Conservation (phyloP, 2,888 invertebrate genomes). For the Campaea margaritaria region DNA sequence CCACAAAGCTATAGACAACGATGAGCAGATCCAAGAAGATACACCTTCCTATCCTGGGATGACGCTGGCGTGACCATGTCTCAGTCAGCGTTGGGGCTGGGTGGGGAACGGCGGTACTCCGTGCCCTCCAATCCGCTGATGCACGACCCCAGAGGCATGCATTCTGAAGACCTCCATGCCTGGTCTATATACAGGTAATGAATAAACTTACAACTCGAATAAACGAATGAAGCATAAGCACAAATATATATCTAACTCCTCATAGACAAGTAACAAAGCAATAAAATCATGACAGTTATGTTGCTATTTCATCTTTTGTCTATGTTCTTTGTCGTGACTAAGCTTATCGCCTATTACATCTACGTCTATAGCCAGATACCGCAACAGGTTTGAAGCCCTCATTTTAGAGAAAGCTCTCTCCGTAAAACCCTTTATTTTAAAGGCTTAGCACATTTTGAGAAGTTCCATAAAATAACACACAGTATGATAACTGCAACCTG, state of each 20-base stretch:
- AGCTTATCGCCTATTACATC: slow-evolving; percentile 11
- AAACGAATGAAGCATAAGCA: too few species aligned
- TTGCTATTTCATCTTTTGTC: slow-evolving; percentile 23
- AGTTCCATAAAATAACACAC: too few species aligned
- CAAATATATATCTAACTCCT: too few species aligned
- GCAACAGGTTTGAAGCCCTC: slow-evolving; percentile 24
- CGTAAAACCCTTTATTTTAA: background rate
- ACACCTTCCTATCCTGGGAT: slow-evolving; percentile 22
- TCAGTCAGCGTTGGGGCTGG: slow-evolving; percentile 78
- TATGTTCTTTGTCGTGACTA: slow-evolving; percentile 17
- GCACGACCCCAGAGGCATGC: slow-evolving; percentile 90
- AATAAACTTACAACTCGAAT: background rate
- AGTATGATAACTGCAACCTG: too few species aligned
- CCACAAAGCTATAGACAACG: slow-evolving; percentile 7
- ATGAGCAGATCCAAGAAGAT: slow-evolving; percentile 21
- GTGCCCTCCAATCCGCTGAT: slow-evolving; percentile 92
- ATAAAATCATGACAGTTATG: slow-evolving; percentile 1
- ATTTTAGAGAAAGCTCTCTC: slow-evolving; percentile 23
- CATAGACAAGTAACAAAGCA: too few species aligned
- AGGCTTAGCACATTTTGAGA: too few species aligned
- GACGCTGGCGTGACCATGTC: slow-evolving; percentile 60
- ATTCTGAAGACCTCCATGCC: slow-evolving; percentile 96
- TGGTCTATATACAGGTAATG: slow-evolving; percentile 96
- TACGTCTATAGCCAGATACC: slow-evolving; percentile 13
- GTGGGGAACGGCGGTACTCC: slow-evolving; percentile 93